Evolutionary conservation across 2,888 invertebrate species (phyloP), one percentile per base, ranked within the genome.

Genomic region (Brenthis daphne): DNA sequence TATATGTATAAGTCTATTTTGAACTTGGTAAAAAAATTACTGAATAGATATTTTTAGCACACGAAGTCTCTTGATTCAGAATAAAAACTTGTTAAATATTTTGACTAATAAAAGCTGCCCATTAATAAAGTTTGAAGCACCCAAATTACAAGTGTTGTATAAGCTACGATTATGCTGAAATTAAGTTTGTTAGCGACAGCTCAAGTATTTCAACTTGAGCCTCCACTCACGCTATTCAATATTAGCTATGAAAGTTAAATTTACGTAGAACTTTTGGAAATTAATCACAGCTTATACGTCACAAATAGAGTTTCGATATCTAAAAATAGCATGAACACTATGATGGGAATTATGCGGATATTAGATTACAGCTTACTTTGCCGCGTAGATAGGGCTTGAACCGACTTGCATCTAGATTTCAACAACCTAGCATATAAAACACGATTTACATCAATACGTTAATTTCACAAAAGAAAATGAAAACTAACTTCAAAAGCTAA

Each of bases 151-250:
- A 60, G 60, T 60, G 48, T 5, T 50, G 60, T 33, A 13, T 14
- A 24, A 29, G 50, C 60, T 16, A 29, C 29, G 60, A 60, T 50
- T 50, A 50, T 48, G 48, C 16, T 24, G 48, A 60, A 50, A 50
- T 29, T 50, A 60, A 33, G 29, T 50, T 60, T 60, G 60, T 50
- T 33, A 50, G 50, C 50, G 50, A 60, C 50, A 60, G 60, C 50
- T 60, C 16, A 8, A 58, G 48, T 29, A 60, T 50, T 16, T 33
- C 50, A n/a, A 29, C n/a, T 33, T 2, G 29, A 29, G 11, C 29
- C n/a, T n/a, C 24, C 29, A 29, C 0, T n/a, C 11, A 50, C 12
- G 50, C 14, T 29, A 33, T 50, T 16, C 12, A n/a, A 29, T 60
- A 29, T 47, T 14, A 29, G n/a, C 48, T 8, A n/a, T n/a, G 24